These are phyloP conservation scores for Rhea pennata DNA, from an alignment of 2,113 vertebrate genomes.

Conservation along the genomic window DNA sequence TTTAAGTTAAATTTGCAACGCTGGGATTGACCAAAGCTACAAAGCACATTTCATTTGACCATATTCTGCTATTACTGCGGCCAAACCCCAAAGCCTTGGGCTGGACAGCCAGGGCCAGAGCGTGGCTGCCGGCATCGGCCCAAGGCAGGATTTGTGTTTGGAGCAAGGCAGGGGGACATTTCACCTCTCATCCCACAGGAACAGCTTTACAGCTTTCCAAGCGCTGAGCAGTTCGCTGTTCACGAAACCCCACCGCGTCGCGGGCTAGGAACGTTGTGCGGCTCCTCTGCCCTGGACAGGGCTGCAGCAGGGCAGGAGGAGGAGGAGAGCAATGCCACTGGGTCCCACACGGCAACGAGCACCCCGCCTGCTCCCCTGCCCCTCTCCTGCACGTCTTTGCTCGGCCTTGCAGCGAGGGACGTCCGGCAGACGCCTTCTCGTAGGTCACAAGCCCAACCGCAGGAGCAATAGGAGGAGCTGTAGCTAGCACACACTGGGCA, in stretches of 20 bases:
- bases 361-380: too few relatives aligned
- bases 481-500: accelerated
- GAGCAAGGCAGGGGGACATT: accelerated
- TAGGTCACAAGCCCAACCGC: accelerated
- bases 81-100: neutral
- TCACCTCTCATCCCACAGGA: neutral
- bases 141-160: neutral
- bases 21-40: neutral
- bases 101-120: neutral
- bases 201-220: accelerated
- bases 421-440: accelerated
- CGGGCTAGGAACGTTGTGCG: too few relatives aligned
- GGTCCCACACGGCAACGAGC: too few relatives aligned
- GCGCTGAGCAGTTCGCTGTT: accelerated
- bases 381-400: neutral
- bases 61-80: neutral
- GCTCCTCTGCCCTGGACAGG: too few relatives aligned
- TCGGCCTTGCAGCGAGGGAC: accelerated
- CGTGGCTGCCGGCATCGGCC: neutral
- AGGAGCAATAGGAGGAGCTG: accelerated
- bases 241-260: neutral
- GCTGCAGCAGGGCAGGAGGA: neutral
- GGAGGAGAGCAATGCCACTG: too few relatives aligned
- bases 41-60: neutral
- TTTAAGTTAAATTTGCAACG: neutral